Evolutionary conservation across 2,797 vertebrate genomes (phyloP).

Genomic region (Gallinago nigripennis): DNA sequence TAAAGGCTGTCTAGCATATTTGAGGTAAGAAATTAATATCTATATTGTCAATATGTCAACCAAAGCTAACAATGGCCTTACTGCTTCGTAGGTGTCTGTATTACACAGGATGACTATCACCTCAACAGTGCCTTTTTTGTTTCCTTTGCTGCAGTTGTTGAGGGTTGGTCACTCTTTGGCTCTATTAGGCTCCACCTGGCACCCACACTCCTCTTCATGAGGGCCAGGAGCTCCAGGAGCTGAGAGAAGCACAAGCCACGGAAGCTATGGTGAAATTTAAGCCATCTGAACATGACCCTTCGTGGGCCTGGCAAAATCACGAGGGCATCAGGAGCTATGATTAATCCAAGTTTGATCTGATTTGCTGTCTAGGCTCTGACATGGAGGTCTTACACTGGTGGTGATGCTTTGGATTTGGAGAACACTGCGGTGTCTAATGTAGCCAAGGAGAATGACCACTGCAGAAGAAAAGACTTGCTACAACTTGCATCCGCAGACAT

Average conservation of each 20-base stretch:
- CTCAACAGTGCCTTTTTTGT: background rate
- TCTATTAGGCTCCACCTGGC: fast-evolving
- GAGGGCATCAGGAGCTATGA: background rate
- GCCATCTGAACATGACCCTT: background rate
- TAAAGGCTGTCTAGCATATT: background rate
- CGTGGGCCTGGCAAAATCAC: background rate
- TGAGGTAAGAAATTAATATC: background rate
- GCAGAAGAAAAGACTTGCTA: background rate
- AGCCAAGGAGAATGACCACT: background rate
- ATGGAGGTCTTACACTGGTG: background rate
- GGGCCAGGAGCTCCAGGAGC: background rate
- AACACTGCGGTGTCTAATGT: background rate
- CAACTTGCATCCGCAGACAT: background rate
- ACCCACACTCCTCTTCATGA: fast-evolving
- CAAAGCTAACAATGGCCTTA: background rate
- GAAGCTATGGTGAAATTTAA: background rate
- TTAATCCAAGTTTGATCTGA: background rate
- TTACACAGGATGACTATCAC: background rate
- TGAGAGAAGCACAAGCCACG: background rate
- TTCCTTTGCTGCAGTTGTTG: background rate
- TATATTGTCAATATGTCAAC: background rate
- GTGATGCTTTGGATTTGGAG: background rate
- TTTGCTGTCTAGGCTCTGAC: background rate
- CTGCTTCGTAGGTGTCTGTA: background rate
- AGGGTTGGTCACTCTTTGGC: background rate